Percentiles rank a stretch among this genome's conserved stretches.
These are phyloP conservation scores for Onthophagus taurus DNA, from an alignment of 1,140 invertebrate species.

Conservation along the genomic window DNA sequence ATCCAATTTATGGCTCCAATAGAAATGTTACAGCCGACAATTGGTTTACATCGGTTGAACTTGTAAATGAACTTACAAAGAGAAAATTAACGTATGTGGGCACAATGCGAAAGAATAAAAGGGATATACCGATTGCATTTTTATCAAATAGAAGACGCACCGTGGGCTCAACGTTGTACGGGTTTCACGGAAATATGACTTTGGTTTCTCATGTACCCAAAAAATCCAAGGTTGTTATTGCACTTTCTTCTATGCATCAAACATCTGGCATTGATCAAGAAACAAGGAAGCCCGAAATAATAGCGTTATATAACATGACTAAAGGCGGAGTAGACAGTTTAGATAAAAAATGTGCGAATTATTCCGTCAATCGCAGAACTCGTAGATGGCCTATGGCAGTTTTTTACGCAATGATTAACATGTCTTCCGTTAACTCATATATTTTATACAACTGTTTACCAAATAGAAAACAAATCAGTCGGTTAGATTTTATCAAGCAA, in stretches of 20 bases:
- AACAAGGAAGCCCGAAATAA: neutral
- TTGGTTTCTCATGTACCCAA: constrained; percentile 2
- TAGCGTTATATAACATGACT: neutral
- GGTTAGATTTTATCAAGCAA: constrained; percentile 2
- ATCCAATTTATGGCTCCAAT: neutral
- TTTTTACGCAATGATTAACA: constrained; percentile 21
- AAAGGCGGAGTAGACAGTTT: neutral
- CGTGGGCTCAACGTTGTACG: neutral
- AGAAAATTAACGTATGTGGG: constrained; percentile 6
- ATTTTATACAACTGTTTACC: constrained; percentile 7
- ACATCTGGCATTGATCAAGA: neutral
- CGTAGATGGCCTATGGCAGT: constrained; percentile 29
- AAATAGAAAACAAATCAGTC: neutral
- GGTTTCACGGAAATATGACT: neutral
- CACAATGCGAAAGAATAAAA: constrained; percentile 2
- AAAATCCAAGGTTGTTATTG: neutral
- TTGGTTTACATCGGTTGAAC: constrained; percentile 1
- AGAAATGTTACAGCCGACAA: constrained; percentile 2
- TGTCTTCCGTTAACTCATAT: constrained; percentile 6
- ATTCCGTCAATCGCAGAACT: constrained; percentile 10
- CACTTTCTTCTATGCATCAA: constrained; percentile 8
- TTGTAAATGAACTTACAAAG: neutral
- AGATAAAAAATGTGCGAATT: constrained; percentile 3
- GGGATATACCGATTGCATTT: neutral
- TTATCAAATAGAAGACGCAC: neutral